phyloP scores from a whole-genome alignment of 2,797 vertebrate species.

The Anniella stebbinsi region DNA sequence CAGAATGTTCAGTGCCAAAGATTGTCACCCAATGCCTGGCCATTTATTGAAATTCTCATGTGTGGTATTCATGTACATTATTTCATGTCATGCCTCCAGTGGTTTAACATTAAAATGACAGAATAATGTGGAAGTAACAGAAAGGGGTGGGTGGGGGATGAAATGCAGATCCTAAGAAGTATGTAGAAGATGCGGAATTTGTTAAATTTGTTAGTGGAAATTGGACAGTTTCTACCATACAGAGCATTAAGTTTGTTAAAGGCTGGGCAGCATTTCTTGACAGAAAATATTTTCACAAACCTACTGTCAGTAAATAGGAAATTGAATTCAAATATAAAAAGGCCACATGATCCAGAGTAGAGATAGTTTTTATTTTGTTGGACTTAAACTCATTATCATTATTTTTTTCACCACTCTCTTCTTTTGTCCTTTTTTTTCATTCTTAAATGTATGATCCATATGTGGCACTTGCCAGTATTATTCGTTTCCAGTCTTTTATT shows the following conservation, averaged over 20 bases:
- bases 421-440: not conserved
- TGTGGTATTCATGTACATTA: slow-evolving; percentile 56
- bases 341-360: slow-evolving; percentile 11
- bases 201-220: slow-evolving; percentile 47
- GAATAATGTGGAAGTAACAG: slow-evolving; percentile 64
- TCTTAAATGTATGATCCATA: slow-evolving; percentile 17
- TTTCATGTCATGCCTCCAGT: slow-evolving; percentile 64
- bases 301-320: slow-evolving; percentile 33
- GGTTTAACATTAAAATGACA: slow-evolving; percentile 68
- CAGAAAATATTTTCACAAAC: slow-evolving; percentile 54
- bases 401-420: not conserved
- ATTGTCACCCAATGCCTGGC: slow-evolving; percentile 52
- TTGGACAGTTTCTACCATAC: slow-evolving; percentile 21
- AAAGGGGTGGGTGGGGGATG: slow-evolving; percentile 48
- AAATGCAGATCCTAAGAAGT: slow-evolving; percentile 60
- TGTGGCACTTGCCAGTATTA: not conserved
- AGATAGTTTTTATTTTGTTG: slow-evolving; percentile 57
- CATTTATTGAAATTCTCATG: slow-evolving; percentile 62
- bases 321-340: slow-evolving; percentile 50
- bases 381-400: not conserved
- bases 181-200: slow-evolving; percentile 58
- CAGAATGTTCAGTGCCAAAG: slow-evolving; percentile 52
- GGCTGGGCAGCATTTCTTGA: slow-evolving; percentile 9
- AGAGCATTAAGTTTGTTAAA: slow-evolving; percentile 44
- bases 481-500: slow-evolving; percentile 17